Evolutionary conservation across 2,113 vertebrate genomes (phyloP).

Genomic region (Holacanthus passer): DNA sequence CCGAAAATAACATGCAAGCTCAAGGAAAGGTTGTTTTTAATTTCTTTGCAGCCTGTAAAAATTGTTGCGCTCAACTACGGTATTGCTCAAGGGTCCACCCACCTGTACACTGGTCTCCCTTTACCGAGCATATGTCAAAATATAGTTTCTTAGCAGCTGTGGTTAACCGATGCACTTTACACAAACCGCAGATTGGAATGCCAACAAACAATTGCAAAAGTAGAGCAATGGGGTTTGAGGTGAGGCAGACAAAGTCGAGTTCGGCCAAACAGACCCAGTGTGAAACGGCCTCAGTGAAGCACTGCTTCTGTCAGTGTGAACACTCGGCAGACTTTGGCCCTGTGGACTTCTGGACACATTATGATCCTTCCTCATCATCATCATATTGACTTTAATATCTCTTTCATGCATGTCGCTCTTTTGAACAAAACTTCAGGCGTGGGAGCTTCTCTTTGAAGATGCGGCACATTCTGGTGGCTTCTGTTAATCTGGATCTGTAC

Average conservation of each 20-base stretch:
- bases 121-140: background rate
- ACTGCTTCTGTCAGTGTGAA: background rate
- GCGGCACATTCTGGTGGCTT: background rate
- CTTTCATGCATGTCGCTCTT: background rate
- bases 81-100: background rate
- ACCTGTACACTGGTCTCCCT: too few relatives aligned
- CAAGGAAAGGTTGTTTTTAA: background rate
- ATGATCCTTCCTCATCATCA: background rate
- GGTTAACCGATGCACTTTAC: background rate
- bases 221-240: background rate
- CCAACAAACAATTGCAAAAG: too few relatives aligned
- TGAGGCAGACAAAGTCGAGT: background rate
- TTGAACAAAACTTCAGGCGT: background rate
- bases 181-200: background rate
- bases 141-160: background rate
- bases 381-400: background rate
- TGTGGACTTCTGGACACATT: background rate
- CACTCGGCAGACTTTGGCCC: background rate
- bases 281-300: background rate
- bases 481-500: slow-evolving; percentile 1
- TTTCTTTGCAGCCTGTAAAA: background rate
- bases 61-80: background rate
- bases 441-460: slow-evolving; percentile 37
- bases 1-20: background rate
- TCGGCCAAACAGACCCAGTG: background rate